Percentiles rank a stretch among this genome's conserved stretches.
Conservation (phyloP, 2,888 invertebrate genomes). For the Nineta flava region DNA sequence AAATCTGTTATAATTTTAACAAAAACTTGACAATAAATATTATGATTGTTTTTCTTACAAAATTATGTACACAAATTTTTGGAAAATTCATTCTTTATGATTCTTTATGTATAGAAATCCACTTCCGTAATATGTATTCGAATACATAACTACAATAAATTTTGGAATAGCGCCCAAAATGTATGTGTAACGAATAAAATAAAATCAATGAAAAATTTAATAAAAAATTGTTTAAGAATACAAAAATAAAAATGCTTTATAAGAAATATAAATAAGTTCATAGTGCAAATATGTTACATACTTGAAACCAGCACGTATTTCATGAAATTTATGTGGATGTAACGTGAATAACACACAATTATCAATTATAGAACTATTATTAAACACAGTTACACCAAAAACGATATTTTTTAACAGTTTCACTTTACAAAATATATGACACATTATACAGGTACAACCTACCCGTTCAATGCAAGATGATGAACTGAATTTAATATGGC, state of each 20-base stretch:
- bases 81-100: too few relatives aligned
- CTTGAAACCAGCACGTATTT: slow-evolving; percentile 22
- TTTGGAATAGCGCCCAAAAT: neutral
- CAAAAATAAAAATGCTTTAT: too few relatives aligned
- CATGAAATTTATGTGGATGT: slow-evolving; percentile 2
- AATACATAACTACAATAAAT: neutral
- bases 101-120: too few relatives aligned
- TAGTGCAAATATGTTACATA: slow-evolving; percentile 26
- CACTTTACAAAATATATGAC: slow-evolving; percentile 21
- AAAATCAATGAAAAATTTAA: too few relatives aligned
- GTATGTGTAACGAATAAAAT: too few relatives aligned
- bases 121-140: too few relatives aligned
- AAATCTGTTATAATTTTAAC: slow-evolving; percentile 21
- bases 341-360: neutral
- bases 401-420: neutral
- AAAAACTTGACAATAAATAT: neutral
- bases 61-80: neutral
- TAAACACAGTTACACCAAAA: slow-evolving; percentile 4
- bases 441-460: slow-evolving; percentile 29
- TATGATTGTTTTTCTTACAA: neutral
- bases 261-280: slow-evolving; percentile 1
- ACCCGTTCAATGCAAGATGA: slow-evolving; percentile 19
- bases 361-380: neutral
- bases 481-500: slow-evolving; percentile 8
- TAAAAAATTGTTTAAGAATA: too few relatives aligned